Evolutionary conservation across 2,797 vertebrate genomes (phyloP).

Genomic region (Onychomys torridus): DNA sequence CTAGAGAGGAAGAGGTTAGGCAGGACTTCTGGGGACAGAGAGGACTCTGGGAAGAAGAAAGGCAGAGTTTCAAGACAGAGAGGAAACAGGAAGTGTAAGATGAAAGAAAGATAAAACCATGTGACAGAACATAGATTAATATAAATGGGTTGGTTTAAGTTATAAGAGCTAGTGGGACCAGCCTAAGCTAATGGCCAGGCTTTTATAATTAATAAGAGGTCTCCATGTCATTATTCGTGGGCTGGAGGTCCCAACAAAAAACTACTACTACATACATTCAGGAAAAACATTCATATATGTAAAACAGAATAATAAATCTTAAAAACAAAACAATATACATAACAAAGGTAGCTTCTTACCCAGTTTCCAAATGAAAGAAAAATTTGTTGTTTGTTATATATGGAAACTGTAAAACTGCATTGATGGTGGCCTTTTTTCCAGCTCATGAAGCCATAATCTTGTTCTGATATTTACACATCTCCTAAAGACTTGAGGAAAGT

Average conservation of each 20-base stretch:
- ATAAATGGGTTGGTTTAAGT: background rate
- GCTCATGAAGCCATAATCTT: background rate
- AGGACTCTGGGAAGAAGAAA: background rate
- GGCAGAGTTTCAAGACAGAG: background rate
- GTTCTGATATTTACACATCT: background rate
- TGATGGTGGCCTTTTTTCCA: background rate
- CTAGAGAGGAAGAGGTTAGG: background rate
- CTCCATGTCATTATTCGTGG: background rate
- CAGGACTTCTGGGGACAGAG: background rate
- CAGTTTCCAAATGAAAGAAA: conserved; percentile 79
- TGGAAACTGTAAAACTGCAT: conserved; percentile 65
- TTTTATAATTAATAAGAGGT: background rate
- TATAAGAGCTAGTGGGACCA: background rate
- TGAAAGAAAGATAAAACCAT: background rate
- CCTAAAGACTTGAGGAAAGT: background rate
- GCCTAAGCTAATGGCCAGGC: background rate
- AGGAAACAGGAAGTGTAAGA: background rate
- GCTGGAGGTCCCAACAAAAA: background rate
- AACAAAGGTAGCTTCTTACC: conserved; percentile 75
- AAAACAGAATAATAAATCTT: background rate
- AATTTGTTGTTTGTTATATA: conserved; percentile 73
- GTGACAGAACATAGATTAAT: background rate
- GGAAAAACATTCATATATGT: background rate
- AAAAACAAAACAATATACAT: conserved; percentile 56
- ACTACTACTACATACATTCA: background rate